Evolutionary conservation across 2,888 invertebrate species (phyloP).

Genomic region (Eledona agricola): DNA sequence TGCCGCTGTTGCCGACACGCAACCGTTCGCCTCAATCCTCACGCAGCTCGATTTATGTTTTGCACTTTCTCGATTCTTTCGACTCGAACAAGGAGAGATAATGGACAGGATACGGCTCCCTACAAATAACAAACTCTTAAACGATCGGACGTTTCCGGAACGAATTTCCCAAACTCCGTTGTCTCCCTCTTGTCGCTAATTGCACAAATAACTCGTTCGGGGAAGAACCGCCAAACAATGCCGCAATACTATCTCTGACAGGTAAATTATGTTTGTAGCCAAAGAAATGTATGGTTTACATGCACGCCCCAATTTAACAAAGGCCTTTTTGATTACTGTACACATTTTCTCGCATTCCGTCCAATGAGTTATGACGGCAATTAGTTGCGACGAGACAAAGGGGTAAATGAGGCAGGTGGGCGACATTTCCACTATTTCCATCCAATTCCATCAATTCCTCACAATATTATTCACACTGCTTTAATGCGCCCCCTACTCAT

Average conservation of each 20-base stretch:
- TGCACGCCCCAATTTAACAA: conserved; percentile 32
- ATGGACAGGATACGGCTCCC: conserved; percentile 31
- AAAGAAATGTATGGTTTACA: conserved; percentile 34
- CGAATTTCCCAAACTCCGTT: conserved; percentile 23
- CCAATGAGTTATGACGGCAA: conserved; percentile 34
- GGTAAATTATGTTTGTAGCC: conserved; percentile 35
- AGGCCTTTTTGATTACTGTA: conserved; percentile 37
- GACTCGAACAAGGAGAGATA: conserved; percentile 19
- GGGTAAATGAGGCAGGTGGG: conserved; percentile 18
- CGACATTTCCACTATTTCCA: too few species aligned
- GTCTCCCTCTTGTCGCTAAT: conserved; percentile 15
- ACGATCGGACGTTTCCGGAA: conserved; percentile 30
- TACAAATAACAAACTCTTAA: conserved; percentile 32
- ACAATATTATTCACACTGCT: too few species aligned
- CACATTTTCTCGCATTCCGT: conserved; percentile 31
- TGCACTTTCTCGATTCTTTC: conserved; percentile 6
- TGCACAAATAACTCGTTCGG: conserved; percentile 30
- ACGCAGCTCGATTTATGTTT: conserved; percentile 17
- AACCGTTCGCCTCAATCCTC: conserved; percentile 6
- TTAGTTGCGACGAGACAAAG: conserved; percentile 29
- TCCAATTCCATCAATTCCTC: too few species aligned
- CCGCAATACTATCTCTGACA: conserved; percentile 36
- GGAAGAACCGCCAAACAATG: conserved; percentile 30
- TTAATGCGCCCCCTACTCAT: too few species aligned
- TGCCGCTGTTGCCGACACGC: conserved; percentile 15